Conservation (phyloP, 1,140 invertebrate species). For the Lepidurus apus region DNA sequence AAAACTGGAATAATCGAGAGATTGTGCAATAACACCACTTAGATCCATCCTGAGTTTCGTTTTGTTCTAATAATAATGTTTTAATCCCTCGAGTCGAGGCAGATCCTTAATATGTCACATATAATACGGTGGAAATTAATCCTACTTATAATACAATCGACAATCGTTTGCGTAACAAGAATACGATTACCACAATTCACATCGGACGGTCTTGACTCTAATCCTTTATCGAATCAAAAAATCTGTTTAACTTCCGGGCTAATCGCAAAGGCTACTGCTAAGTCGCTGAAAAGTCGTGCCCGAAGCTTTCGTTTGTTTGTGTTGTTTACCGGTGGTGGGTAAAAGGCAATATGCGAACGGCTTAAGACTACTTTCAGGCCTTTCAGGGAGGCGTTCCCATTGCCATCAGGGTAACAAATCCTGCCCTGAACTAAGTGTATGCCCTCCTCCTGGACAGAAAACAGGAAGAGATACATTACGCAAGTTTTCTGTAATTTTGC, state of each 20-base stretch:
- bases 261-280: no score
- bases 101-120: neutral
- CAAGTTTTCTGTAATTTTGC: neutral
- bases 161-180: no score
- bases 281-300: no score
- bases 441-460: neutral
- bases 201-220: no score
- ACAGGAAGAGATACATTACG: neutral
- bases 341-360: no score
- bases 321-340: no score
- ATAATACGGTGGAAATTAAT: neutral
- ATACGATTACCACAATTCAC: no score
- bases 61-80: neutral
- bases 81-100: neutral
- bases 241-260: no score
- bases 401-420: neutral
- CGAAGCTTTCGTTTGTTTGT: no score
- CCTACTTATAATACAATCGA: neutral
- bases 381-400: neutral
- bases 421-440: neutral
- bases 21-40: conserved; percentile 40
- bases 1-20: conserved; percentile 78
- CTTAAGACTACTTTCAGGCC: neutral
- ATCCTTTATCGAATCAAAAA: no score
- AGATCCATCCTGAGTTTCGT: neutral